Evolutionary conservation across 2,888 invertebrate genomes (phyloP).

Genomic region (Orthonevra nobilis): DNA sequence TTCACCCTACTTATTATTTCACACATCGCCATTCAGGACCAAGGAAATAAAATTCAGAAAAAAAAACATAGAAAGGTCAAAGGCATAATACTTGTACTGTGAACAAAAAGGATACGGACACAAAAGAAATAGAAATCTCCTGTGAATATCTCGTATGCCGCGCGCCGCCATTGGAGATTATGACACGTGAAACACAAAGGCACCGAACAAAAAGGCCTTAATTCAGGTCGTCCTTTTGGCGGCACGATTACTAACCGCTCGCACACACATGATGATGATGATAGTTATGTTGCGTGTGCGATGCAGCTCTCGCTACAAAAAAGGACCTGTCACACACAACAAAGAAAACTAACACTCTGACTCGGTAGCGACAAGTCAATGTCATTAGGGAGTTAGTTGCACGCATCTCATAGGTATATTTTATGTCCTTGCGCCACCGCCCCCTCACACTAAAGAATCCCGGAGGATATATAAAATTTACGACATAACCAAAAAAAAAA

Average conservation of each 20-base stretch:
- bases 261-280: constrained; percentile 21
- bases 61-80: constrained; percentile 38
- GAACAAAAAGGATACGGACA: constrained; percentile 28
- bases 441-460: constrained; percentile 23
- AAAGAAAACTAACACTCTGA: constrained; percentile 17
- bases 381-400: constrained; percentile 50
- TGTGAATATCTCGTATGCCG: constrained; percentile 12
- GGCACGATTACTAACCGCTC: constrained; percentile 45
- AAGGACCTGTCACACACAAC: constrained; percentile 2
- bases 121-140: constrained; percentile 30
- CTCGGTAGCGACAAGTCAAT: constrained; percentile 30
- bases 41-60: constrained; percentile 3
- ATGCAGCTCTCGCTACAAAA: background rate
- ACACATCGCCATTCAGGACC: constrained; percentile 35
- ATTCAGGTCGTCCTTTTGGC: constrained; percentile 66
- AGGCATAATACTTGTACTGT: constrained; percentile 29
- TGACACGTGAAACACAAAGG: constrained; percentile 63
- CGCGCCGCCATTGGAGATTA: constrained; percentile 50
- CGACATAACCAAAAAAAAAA: constrained; percentile 21
- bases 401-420: constrained; percentile 57
- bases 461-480: constrained; percentile 43
- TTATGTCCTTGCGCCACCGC: constrained; percentile 29
- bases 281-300: constrained; percentile 24
- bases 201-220: constrained; percentile 58
- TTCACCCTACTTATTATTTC: constrained; percentile 26